Conservation (phyloP, 2,113 vertebrate species). For the Coturnix japonica region DNA sequence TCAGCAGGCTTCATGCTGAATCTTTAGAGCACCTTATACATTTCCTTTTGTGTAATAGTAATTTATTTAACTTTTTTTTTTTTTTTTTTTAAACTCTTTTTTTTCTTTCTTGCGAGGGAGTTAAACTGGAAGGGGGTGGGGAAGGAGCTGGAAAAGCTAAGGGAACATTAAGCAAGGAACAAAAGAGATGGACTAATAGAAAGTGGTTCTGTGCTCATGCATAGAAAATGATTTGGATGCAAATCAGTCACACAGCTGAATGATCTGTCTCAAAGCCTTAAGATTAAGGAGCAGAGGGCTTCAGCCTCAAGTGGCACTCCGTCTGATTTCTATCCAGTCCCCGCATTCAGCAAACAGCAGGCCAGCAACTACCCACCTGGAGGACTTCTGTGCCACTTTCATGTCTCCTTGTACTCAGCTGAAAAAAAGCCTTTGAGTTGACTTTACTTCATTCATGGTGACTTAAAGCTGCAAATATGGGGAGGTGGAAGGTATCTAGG, state of each 20-base stretch:
- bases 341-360: neutral
- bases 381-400: neutral
- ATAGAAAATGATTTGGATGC: constrained; percentile 51
- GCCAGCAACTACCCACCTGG: constrained; percentile 10
- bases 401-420: neutral
- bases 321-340: constrained; percentile 15
- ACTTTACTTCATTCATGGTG: neutral
- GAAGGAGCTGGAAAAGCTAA: neutral
- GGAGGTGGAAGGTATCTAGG: neutral
- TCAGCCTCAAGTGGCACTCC: constrained; percentile 29
- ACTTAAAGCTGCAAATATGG: neutral
- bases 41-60: neutral
- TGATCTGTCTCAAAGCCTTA: constrained; percentile 18
- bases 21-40: neutral
- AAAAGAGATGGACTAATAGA: constrained; percentile 26
- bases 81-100: neutral
- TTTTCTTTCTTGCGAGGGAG: neutral
- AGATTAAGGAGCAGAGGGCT: neutral
- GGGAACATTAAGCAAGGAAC: neutral
- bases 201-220: constrained; percentile 18
- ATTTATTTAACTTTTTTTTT: neutral
- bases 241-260: constrained; percentile 51
- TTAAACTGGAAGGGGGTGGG: neutral
- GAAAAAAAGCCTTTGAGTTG: neutral
- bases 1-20: neutral